phyloP scores from a whole-genome alignment of 2,888 invertebrate genomes.

The Andrena camellia region DNA sequence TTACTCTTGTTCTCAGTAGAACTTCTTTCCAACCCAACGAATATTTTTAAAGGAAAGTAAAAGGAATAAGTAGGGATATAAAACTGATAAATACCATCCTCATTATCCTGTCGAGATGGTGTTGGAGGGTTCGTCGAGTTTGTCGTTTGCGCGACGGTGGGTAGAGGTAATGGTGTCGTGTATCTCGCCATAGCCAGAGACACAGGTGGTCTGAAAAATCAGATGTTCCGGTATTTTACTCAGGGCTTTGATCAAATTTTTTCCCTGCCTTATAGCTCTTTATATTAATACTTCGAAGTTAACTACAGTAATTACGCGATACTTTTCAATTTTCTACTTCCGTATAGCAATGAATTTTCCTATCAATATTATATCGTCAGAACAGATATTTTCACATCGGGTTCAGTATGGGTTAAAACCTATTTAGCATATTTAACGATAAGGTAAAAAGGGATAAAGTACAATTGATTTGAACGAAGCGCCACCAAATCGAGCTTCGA shows the following conservation, averaged over 20 bases:
- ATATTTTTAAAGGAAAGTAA: not conserved
- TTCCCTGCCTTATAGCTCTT: not conserved
- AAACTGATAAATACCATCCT: conserved; percentile 87
- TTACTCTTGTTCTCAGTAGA: not conserved
- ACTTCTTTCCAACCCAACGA: not conserved
- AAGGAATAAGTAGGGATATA: not conserved
- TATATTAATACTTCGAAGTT: not conserved
- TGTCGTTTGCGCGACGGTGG: conserved; percentile 83
- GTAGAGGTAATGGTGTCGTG: conserved; percentile 84
- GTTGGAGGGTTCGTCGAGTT: conserved; percentile 82
- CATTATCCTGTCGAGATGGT: conserved; percentile 86
- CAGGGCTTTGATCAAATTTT: conserved; percentile 9
- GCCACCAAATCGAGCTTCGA: not conserved
- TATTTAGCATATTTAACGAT: no score
- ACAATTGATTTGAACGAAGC: not conserved
- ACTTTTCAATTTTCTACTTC: not conserved
- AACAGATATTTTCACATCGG: not conserved
- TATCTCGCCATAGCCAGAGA: conserved; percentile 90
- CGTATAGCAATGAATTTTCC: not conserved
- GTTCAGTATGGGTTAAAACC: no score
- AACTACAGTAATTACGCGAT: not conserved
- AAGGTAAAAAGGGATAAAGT: no score
- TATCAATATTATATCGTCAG: not conserved
- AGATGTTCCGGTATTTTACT: conserved; percentile 14
- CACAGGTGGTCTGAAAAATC: conserved; percentile 90